Conservation (phyloP, 2,113 vertebrate species). For the Noturus placidus region DNA sequence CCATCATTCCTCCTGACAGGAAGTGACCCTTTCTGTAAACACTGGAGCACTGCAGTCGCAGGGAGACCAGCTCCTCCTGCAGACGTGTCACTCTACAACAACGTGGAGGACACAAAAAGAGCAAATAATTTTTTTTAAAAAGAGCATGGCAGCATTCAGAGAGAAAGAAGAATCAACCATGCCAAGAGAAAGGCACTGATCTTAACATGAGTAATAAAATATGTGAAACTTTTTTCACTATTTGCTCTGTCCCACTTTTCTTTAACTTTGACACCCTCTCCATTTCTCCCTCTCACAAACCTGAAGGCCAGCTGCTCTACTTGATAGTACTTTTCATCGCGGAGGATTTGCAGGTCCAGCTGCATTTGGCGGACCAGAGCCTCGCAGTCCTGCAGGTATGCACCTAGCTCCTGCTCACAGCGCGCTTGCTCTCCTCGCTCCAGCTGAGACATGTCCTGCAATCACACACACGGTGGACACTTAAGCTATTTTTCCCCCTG, state of each 20-base stretch:
- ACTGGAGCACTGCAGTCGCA: slow-evolving; percentile 89
- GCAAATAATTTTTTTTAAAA: neutral
- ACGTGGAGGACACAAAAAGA: neutral
- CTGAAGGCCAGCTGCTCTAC: slow-evolving; percentile 95
- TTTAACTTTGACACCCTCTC: no score
- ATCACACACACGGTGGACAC: neutral
- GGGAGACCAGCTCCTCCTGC: slow-evolving; percentile 91
- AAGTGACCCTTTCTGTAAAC: slow-evolving; percentile 93
- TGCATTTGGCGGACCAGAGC: slow-evolving; percentile 83
- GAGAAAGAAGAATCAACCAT: neutral
- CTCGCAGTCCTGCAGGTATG: slow-evolving; percentile 92
- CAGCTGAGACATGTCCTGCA: slow-evolving; percentile 86
- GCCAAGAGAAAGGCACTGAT: neutral
- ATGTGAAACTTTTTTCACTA: neutral
- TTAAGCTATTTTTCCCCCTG: neutral
- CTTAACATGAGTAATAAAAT: neutral
- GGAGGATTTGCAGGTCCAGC: slow-evolving; percentile 87
- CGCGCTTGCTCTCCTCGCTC: slow-evolving; percentile 85
- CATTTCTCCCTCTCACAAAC: slow-evolving; percentile 63
- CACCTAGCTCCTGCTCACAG: slow-evolving; percentile 84
- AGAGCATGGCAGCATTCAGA: neutral
- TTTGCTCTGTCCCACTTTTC: neutral
- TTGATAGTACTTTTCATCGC: slow-evolving; percentile 93
- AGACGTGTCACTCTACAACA: slow-evolving; percentile 82
- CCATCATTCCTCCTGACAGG: slow-evolving; percentile 64